Evolutionary conservation across 2,113 vertebrate species (phyloP).

Genomic region (Dicaeum eximium): DNA sequence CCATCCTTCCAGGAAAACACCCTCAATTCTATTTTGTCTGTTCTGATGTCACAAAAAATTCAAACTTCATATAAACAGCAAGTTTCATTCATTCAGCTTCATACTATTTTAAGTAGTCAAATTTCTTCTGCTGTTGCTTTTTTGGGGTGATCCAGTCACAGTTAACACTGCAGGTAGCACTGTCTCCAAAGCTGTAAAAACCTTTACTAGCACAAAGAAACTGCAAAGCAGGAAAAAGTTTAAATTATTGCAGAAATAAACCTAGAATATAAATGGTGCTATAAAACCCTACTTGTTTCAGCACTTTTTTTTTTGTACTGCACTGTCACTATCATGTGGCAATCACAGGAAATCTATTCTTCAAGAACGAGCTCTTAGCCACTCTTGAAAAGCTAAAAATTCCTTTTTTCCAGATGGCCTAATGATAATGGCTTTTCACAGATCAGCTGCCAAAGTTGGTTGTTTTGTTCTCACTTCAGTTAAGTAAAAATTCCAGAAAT

Average conservation of each 20-base stretch:
- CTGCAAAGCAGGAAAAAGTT: slow-evolving; percentile 32
- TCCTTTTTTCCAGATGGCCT: slow-evolving; percentile 25
- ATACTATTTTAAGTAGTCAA: neutral
- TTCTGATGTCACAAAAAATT: neutral
- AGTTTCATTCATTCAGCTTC: neutral
- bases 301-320: slow-evolving; percentile 21
- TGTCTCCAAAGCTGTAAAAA: slow-evolving; percentile 20
- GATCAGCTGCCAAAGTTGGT: slow-evolving; percentile 38
- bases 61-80: neutral
- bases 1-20: neutral
- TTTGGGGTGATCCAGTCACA: neutral
- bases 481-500: slow-evolving; percentile 36
- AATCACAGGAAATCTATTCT: slow-evolving; percentile 44
- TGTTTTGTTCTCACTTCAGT: slow-evolving; percentile 32
- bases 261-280: slow-evolving; percentile 41
- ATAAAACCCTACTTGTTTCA: slow-evolving; percentile 53
- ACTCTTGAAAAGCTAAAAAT: slow-evolving; percentile 17
- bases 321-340: slow-evolving; percentile 31
- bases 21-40: neutral
- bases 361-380: slow-evolving; percentile 2
- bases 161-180: neutral
- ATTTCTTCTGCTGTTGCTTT: neutral
- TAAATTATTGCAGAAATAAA: slow-evolving; percentile 61
- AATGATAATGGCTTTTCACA: slow-evolving; percentile 52
- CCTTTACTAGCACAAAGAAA: slow-evolving; percentile 34